Conservation (phyloP, 2,888 invertebrate genomes). For the Aphodius granarius region DNA sequence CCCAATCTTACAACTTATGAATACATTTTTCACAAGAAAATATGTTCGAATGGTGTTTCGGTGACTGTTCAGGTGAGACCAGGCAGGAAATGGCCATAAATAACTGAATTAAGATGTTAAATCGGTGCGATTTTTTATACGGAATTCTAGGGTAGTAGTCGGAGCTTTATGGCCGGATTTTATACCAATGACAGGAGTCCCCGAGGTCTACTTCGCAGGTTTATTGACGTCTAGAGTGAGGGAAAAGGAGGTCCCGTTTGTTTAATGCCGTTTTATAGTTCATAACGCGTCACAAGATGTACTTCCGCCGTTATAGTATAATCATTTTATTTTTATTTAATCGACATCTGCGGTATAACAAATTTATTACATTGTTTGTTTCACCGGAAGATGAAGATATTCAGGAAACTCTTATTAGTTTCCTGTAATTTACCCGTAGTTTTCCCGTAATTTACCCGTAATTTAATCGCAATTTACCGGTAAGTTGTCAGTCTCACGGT, state of each 20-base stretch:
- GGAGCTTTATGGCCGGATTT: slow-evolving; percentile 47
- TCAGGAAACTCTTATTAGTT: not conserved
- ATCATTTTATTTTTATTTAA: slow-evolving; percentile 25
- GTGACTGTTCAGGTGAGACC: not conserved
- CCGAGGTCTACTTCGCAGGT: slow-evolving; percentile 50
- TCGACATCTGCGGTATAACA: not conserved
- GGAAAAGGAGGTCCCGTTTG: slow-evolving; percentile 47
- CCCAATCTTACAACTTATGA: no score
- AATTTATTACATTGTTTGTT: not conserved
- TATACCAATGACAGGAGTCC: slow-evolving; percentile 49
- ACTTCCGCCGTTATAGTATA: slow-evolving; percentile 29
- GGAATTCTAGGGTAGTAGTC: slow-evolving; percentile 40
- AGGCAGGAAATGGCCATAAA: not conserved
- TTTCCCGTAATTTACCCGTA: no score
- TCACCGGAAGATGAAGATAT: not conserved
- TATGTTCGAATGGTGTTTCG: not conserved
- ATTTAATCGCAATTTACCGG: no score
- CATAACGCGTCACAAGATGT: slow-evolving; percentile 37
- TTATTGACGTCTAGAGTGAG: slow-evolving; percentile 50
- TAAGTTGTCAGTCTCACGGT: no score
- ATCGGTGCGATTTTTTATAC: slow-evolving; percentile 23
- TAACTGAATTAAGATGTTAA: slow-evolving; percentile 20
- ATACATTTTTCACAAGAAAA: no score
- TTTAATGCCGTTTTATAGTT: slow-evolving; percentile 48
- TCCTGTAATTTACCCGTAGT: no score